Base-by-base conservation (phyloP, 1,140 invertebrate species). In the Pogonomyrmex californicus region DNA sequence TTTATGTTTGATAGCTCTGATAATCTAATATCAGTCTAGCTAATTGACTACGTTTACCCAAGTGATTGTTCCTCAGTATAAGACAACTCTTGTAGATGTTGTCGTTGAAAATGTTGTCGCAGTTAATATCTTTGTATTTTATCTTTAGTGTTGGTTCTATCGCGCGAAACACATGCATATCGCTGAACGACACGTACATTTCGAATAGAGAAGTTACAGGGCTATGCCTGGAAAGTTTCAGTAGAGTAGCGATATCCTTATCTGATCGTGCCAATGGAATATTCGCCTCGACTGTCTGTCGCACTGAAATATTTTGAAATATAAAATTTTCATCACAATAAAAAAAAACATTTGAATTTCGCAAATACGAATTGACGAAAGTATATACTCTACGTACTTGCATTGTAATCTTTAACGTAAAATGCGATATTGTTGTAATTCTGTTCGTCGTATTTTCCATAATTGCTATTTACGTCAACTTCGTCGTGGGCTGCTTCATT, bases 381-480 rank as follows among this genome's bases (percentile, higher is more conserved):
- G 36, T n/a, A 47, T 44, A 17, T 44, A 9, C 7, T 9, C 17
- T 30, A 95, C 95, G 92, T 94, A 98, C 97, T 97, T 85, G 94
- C 94, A 23, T 97, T 95, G 94, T 98, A 99, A 96, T 99, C 98
- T 86, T 96, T 96, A 63, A 97, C 96, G 93, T 98, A 98, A 95
- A 99, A 98, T 12, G 97, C 96, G 60, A 98, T 96, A 93, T 97
- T 97, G 76, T 97, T 96, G 78, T 96, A 97, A 91, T 97, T 96
- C 65, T 96, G 95, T 6, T 95, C 92, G 93, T 98, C 97, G 95
- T 98, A 99, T 94, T 97, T 97, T 12, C 98, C 98, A 66, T 97
- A 96, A 94, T 97, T 97, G 94, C 97, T 97, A 90, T 97, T 97
- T 1, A 98, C 96, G 86, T 98, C 97, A 14, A 98, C 95, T 54